phyloP scores from a whole-genome alignment of 2,888 invertebrate species.

The Rotaria socialis region DNA sequence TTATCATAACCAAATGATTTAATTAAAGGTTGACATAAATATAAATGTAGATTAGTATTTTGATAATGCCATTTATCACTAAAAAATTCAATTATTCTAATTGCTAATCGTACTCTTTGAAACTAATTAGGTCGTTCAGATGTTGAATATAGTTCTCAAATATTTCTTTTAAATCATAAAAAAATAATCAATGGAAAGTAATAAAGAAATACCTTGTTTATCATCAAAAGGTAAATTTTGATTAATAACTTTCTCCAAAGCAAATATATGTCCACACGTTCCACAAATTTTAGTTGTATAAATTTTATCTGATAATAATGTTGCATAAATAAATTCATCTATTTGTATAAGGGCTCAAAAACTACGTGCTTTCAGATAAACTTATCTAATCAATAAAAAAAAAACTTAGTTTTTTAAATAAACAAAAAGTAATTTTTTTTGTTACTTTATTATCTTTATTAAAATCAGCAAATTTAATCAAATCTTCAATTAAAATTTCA shows the following conservation, averaged over 20 bases:
- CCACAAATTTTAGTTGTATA: background rate
- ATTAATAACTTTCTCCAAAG: background rate
- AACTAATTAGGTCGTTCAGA: background rate
- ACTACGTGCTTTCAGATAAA: constrained; percentile 2
- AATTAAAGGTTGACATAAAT: background rate
- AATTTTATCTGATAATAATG: background rate
- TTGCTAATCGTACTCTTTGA: background rate
- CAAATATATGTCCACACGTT: background rate
- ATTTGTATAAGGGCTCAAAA: background rate
- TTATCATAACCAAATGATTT: background rate
- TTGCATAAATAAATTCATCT: background rate
- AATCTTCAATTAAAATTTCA: background rate
- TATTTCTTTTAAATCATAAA: background rate
- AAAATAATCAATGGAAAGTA: too few relatives aligned
- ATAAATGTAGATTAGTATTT: background rate
- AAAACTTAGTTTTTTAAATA: background rate
- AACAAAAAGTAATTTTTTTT: background rate
- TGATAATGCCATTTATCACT: background rate
- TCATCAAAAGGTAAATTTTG: background rate
- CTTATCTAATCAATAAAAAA: background rate
- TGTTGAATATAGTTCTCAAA: background rate
- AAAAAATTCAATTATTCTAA: background rate
- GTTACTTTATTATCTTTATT: background rate
- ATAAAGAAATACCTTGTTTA: background rate
- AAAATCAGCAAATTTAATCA: background rate